Evolutionary conservation across 2,888 invertebrate genomes (phyloP).

Genomic region (Gerris lacustris): DNA sequence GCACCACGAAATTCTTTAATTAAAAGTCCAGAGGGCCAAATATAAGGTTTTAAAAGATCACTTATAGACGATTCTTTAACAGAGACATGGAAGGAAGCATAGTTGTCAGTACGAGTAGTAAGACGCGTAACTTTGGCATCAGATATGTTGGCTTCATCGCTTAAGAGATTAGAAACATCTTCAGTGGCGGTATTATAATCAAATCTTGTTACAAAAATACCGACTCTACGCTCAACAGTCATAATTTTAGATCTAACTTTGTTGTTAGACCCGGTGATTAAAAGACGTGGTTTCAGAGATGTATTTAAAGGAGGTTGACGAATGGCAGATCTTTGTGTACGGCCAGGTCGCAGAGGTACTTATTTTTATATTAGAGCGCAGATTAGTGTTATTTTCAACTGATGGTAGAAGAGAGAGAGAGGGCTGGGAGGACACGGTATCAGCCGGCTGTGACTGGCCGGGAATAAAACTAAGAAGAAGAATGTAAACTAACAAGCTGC

Average conservation of each 20-base stretch:
- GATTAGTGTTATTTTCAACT: neutral
- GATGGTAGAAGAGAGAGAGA: neutral
- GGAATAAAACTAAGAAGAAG: neutral
- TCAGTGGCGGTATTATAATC: neutral
- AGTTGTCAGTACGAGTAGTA: neutral
- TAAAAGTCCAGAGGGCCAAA: neutral
- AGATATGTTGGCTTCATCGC: neutral
- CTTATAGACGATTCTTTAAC: neutral
- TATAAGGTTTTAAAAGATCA: neutral
- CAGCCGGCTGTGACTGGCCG: neutral
- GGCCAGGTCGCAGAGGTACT: neutral
- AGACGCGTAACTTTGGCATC: neutral
- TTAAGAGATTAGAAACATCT: neutral
- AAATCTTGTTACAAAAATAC: neutral
- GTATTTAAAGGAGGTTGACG: neutral
- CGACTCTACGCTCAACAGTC: neutral
- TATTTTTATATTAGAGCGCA: no score
- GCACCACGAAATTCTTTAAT: neutral
- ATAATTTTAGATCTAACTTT: neutral
- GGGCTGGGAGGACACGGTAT: neutral
- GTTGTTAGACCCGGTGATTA: neutral
- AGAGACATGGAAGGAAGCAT: neutral
- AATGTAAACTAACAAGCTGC: no score
- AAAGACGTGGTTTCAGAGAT: neutral
- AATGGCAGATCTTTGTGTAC: neutral